Evolutionary conservation across 2,888 invertebrate genomes (phyloP).

Genomic region (Nudaria mundana): DNA sequence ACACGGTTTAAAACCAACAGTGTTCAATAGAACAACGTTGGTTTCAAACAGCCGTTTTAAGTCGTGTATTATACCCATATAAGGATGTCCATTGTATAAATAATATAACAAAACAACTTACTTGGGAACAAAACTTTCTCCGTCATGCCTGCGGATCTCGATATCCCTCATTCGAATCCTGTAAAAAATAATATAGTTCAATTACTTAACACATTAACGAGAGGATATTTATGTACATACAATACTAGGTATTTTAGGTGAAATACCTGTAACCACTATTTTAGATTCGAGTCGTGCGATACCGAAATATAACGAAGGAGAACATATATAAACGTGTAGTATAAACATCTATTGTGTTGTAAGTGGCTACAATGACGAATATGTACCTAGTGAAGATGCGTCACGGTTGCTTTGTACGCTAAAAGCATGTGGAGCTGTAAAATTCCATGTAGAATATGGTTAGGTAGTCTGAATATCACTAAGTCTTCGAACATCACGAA

Average conservation of each 20-base stretch:
- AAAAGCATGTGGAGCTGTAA: constrained; percentile 18
- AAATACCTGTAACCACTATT: not conserved
- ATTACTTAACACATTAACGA: not conserved
- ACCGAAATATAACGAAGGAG: not conserved
- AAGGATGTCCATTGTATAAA: too few relatives aligned
- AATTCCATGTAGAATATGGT: constrained; percentile 16
- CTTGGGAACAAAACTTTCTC: constrained; percentile 90
- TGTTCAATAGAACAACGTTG: too few relatives aligned
- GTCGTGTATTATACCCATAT: too few relatives aligned
- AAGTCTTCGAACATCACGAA: too few relatives aligned
- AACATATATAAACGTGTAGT: constrained; percentile 1
- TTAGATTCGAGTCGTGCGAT: not conserved
- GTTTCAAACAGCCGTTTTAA: too few relatives aligned
- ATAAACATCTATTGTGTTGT: constrained; percentile 5
- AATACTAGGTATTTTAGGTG: not conserved
- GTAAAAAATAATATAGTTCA: constrained; percentile 41
- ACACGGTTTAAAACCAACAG: too few relatives aligned
- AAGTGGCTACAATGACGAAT: constrained; percentile 4
- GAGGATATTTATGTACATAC: too few relatives aligned
- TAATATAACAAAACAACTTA: too few relatives aligned
- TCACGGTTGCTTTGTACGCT: constrained; percentile 20
- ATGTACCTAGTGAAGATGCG: constrained; percentile 21
- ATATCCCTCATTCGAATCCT: constrained; percentile 82
- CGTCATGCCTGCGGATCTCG: constrained; percentile 87
- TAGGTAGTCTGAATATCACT: not conserved